Conservation (phyloP, 1,140 invertebrate species). For the Trichogramma pretiosum region DNA sequence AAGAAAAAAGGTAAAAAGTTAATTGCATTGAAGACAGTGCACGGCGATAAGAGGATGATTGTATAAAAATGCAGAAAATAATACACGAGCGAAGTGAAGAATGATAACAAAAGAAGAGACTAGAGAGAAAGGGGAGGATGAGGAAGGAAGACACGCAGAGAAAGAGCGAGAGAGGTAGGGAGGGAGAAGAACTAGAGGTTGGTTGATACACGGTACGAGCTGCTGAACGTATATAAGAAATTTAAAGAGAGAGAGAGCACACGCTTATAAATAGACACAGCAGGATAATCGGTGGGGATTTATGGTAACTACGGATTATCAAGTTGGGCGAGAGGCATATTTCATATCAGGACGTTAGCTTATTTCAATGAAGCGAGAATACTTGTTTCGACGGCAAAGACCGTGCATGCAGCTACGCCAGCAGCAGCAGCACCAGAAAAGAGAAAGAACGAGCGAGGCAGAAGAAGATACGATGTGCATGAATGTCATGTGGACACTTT, state of each 20-base stretch:
- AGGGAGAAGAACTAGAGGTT: background rate
- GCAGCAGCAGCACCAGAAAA: too few relatives aligned
- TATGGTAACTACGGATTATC: slow-evolving; percentile 49
- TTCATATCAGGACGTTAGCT: slow-evolving; percentile 46
- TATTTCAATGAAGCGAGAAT: slow-evolving; percentile 42
- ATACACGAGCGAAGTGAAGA: background rate
- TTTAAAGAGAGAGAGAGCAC: slow-evolving; percentile 23
- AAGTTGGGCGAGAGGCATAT: slow-evolving; percentile 47
- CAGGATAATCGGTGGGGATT: slow-evolving; percentile 47
- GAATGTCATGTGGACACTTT: too few relatives aligned
- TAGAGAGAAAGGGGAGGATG: slow-evolving; percentile 5
- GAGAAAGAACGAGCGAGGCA: background rate
- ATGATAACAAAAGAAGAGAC: background rate
- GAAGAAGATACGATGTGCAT: too few relatives aligned
- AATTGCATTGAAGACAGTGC: background rate
- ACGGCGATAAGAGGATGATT: too few relatives aligned
- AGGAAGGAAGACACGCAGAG: slow-evolving; percentile 16
- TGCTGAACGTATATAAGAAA: too few relatives aligned
- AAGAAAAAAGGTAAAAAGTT: background rate
- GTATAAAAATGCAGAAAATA: too few relatives aligned
- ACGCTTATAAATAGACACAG: slow-evolving; percentile 45
- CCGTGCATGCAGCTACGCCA: background rate
- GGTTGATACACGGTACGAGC: background rate
- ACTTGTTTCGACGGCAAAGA: slow-evolving; percentile 28
- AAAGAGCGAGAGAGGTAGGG: slow-evolving; percentile 13